A percentile compares a stretch with the other conserved stretches of the same genome.
Conservation (phyloP, 1,140 invertebrate species). For the Lordiphosa collinella region DNA sequence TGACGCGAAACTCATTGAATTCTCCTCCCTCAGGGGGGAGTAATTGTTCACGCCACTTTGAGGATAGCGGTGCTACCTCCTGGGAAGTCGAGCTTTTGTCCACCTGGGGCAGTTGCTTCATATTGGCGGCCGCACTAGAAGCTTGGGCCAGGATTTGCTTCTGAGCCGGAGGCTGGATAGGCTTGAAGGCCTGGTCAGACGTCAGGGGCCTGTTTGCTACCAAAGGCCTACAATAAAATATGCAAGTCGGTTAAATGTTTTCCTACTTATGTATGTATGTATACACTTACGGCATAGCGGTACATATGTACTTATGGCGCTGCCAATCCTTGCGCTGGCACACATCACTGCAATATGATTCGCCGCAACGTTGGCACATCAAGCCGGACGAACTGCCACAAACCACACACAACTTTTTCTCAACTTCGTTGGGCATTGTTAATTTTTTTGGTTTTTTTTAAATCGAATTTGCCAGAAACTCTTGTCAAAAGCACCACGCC, state of each 20-base stretch:
- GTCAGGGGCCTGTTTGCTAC: neutral
- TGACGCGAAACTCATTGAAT: slow-evolving; percentile 45
- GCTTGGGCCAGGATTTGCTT: neutral
- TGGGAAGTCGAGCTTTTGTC: neutral
- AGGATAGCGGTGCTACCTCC: neutral
- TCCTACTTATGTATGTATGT: neutral
- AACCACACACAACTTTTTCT: slow-evolving; percentile 6
- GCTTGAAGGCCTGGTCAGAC: too few relatives aligned
- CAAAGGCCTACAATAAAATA: slow-evolving; percentile 20
- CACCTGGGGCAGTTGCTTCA: neutral
- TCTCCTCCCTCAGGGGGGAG: slow-evolving; percentile 4
- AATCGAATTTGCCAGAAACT: slow-evolving; percentile 5
- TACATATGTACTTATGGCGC: slow-evolving; percentile 43
- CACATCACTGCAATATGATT: slow-evolving; percentile 30
- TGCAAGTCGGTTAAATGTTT: neutral
- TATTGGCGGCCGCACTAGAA: neutral
- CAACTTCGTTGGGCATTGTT: slow-evolving; percentile 1
- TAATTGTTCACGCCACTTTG: slow-evolving; percentile 21
- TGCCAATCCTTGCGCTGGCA: slow-evolving; percentile 53
- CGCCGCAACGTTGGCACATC: slow-evolving; percentile 56
- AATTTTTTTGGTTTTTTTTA: neutral
- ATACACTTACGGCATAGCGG: slow-evolving; percentile 52
- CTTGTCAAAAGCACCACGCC: slow-evolving; percentile 2
- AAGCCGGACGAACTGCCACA: slow-evolving; percentile 14
- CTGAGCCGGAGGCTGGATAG: too few relatives aligned